Evolutionary conservation across 2,888 invertebrate genomes (phyloP).

Genomic region (Stenodema calcarata): DNA sequence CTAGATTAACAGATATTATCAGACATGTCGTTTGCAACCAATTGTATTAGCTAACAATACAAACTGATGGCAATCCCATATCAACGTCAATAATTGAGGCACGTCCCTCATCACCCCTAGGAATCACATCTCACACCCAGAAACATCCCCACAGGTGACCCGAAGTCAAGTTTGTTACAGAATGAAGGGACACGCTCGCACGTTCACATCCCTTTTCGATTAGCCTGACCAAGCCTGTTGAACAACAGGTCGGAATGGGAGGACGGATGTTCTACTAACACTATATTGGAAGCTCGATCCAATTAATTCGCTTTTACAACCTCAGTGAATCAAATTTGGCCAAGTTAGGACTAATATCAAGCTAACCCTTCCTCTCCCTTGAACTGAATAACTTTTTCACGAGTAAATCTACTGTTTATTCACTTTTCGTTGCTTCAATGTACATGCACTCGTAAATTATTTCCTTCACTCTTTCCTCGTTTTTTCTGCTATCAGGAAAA

Average conservation of each 20-base stretch:
- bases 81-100: not conserved
- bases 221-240: constrained; percentile 20
- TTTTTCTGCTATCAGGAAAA: too few relatives aligned
- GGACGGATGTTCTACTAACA: constrained; percentile 11
- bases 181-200: not conserved
- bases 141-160: not conserved
- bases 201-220: constrained; percentile 37
- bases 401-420: too few relatives aligned
- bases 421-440: too few relatives aligned
- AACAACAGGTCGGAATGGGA: constrained; percentile 28
- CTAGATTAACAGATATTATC: too few relatives aligned
- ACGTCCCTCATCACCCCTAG: not conserved
- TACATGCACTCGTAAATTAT: too few relatives aligned
- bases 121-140: not conserved
- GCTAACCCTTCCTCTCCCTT: too few relatives aligned
- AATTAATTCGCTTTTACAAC: constrained; percentile 22
- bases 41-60: not conserved
- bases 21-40: too few relatives aligned
- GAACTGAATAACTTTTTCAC: too few relatives aligned
- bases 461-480: too few relatives aligned
- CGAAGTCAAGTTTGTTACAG: not conserved
- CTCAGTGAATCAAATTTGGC: constrained; percentile 22
- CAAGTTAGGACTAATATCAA: constrained; percentile 3
- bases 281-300: not conserved
- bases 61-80: not conserved